Conservation (phyloP, 53 echinoderm and acorn worm species). For the Zoroaster sp. region DNA sequence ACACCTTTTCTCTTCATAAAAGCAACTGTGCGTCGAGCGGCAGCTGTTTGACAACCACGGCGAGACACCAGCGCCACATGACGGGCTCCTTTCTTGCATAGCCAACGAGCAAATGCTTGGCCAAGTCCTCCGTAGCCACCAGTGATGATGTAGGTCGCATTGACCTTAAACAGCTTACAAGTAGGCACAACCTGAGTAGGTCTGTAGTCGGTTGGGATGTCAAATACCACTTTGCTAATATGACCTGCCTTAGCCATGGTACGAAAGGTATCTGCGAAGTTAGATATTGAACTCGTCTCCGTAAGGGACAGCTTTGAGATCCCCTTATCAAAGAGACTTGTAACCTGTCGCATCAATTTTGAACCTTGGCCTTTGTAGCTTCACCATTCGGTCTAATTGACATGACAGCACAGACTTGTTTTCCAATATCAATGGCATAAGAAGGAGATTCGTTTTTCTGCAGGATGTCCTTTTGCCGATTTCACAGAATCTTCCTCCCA, state of each 20-base stretch:
- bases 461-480: constrained; percentile 57
- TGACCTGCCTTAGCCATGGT: constrained; percentile 57
- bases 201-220: neutral
- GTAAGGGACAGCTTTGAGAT: neutral
- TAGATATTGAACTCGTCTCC: neutral
- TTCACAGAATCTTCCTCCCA: constrained; percentile 78
- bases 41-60: constrained; percentile 18
- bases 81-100: constrained; percentile 72
- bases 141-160: constrained; percentile 75
- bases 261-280: constrained; percentile 15
- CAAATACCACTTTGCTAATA: constrained; percentile 58
- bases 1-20: constrained; percentile 66
- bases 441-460: constrained; percentile 56
- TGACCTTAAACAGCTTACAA: constrained; percentile 64
- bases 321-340: neutral
- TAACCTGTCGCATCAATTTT: neutral
- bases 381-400: constrained; percentile 50
- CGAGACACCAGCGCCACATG: constrained; percentile 78
- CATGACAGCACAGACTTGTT: constrained; percentile 66
- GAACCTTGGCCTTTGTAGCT: neutral
- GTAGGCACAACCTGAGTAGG: constrained; percentile 14
- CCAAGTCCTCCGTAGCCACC: constrained; percentile 68
- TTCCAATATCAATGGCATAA: constrained; percentile 61
- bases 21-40: constrained; percentile 51
- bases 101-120: constrained; percentile 79